Evolutionary conservation across 2,888 invertebrate species (phyloP), one percentile per base, ranked within the genome.

Genomic region (Mamestra brassicae): DNA sequence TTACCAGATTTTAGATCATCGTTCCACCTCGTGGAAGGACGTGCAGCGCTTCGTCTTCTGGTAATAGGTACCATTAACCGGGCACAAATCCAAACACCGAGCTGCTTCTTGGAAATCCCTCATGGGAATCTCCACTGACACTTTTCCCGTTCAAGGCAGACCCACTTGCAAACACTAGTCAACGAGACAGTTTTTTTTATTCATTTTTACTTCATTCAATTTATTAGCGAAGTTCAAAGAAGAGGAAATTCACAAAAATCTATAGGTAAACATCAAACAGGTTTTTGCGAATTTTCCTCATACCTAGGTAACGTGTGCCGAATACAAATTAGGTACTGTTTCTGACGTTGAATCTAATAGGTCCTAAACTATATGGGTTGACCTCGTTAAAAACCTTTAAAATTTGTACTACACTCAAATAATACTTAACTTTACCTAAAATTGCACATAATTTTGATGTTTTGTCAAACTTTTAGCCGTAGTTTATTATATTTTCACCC

Each of bases 141-240:
- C 1, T 61, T 11, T 61, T 45, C 7, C 61, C 61, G 8, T 42
- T n/a, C 5, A n/a, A 4, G 11, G 13, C 13, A 26, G 13, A 13
- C 26, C 7, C 26, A 26, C 4, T 13, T 45, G 26, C 62, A 26
- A 45, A 6, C 7, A 62, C 1, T 62, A 62, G 26, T 13, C 5
- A 13, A 60, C 7, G 7, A n/a, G 4, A 4, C 54, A 45, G 8
- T 47, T n/a, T 47, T 47, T 34, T 15, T 47, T 4, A 26, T 26
- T 36, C 15, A 42, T 55, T n/a, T 54, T 68, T 26, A 64, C 15
- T 26, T 36, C 36, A 71, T 68, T 66, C 38, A 50, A 76, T 83
- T 76, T 74, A 78, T 78, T 69, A 58, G 11, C 10, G 17, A 52
- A 52, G 52, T 64, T 70, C 67, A 55, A 76, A 55, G 52, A 65